Base-by-base conservation (phyloP, 2,113 vertebrate species). In the Phalacrocorax brasilianus region DNA sequence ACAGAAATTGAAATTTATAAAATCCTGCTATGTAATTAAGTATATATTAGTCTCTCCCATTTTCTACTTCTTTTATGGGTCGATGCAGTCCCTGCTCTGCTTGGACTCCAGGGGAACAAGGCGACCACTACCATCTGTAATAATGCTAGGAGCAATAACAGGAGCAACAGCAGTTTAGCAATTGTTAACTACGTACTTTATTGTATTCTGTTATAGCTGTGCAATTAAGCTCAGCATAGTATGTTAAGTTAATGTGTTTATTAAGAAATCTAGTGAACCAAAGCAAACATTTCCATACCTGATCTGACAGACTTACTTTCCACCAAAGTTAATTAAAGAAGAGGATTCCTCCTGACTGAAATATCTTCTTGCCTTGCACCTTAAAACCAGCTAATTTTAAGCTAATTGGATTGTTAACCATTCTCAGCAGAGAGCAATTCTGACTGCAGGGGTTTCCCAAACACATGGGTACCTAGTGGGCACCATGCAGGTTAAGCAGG, bases 241-340 rank as follows among this genome's bases (percentile, higher is more conserved):
- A 71, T 3, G 24, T 81, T 93, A 27, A 78, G 42, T 75, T 95
- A 87, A 96, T 78, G 66, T 85, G 55, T 95, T 85, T 94, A 94
- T 96, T 91, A 96, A 92, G 81, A 94, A 95, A 72, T 42, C 76
- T 50, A 88, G 40, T 87, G 78, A 91, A 94, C 83, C 84, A 92
- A 87, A 94, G 4, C 93, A 90, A 95, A 71, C 45, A 32, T 49
- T 92, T 61, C 81, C 59, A 50, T 80, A 83, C 91, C 49, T 92
- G 91, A 63, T 70, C 67, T 91, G 73, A 75, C 84, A 81, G 79
- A 89, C 53, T 83, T 92, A 35, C 85, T 93, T 96, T 86, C 76
- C 38, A 59, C 52, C 16, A 38, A 79, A 91, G 72, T 89, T 93
- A 96, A 95, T 96, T 96, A 95, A 93, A 91, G 87, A 85, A 38